Base-by-base conservation (phyloP, 2,797 vertebrate genomes). In the Intellagama lesueurii region DNA sequence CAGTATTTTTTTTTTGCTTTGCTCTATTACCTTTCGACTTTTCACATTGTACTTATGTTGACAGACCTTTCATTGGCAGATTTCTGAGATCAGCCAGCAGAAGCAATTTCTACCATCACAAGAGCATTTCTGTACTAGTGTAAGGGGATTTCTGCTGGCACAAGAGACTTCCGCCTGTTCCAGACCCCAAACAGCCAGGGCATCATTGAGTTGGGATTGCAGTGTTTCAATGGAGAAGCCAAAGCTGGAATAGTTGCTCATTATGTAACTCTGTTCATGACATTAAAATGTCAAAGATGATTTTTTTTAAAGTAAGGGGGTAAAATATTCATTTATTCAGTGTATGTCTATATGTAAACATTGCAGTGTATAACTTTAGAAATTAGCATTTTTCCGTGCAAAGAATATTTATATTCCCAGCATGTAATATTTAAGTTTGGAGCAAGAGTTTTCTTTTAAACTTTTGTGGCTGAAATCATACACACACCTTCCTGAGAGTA, bases 271-370 rank as follows among this genome's bases (percentile, higher is more conserved):
- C 22, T 56, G 44, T 28, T 19, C 7, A 19, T 49, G 69, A 17
- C n/a, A n/a, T 4, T 5, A 72, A 69, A 72, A 72, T 30, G 40
- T 44, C 81, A 68, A 68, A 32, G 80, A 81, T 32, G 2, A 12
- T 81, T 60, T 60, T 60, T 82, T 66, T 66, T 16, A 1, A 60
- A 22, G 70, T 47, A 64, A 64, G 5, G 9, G 5, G 35, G 6
- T 72, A 83, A 69, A 30, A n/a, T 83, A 52, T 84, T 73, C 44
- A 72, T 52, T 73, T 84, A 84, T 72, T 72, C 69, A 32, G 9
- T 32, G 26, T 86, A 30, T 17, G 6, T 40, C 12, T 77, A 35
- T 52, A n/a, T 78, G 52, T 82, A 85, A 77, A 85, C n/a, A 66
- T 75, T 40, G 30, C 17, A 84, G 17, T 22, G 47, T 32, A 44